Base-by-base conservation (phyloP, 2,888 invertebrate species). In the Empis stercorea region DNA sequence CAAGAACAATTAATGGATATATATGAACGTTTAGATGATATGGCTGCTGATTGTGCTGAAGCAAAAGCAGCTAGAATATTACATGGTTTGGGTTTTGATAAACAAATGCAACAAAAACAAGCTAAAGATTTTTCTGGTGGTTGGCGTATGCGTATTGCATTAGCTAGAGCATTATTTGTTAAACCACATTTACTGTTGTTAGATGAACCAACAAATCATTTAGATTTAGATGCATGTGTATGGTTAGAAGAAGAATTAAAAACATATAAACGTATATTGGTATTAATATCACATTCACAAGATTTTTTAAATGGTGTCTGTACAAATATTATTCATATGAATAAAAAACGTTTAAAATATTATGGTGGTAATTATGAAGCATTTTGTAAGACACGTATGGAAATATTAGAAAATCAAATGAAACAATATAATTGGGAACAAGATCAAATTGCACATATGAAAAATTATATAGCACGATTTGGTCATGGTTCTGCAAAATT, bases 371-470 rank as follows among this genome's bases (percentile, higher is more conserved):
- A 97, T 73, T 99, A 97, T 67, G 99, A 99, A 68, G 86, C 91
- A 2, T 99, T 97, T 64, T 80, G 92, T 10, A 84, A 88, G 56
- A 99, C 97, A 1, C 76, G 95, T 52, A 76, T 86, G 76, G 99
- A 99, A 65, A 73, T 96, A 58, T 73, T 95, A 52, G 99, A 99
- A 70, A 99, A 99, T 70, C 99, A 99, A 72, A 88, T 87, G 80
- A 99, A 99, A 68, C 92, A 93, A 63, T 99, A 96, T 71, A 93
- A 95, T 61, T 99, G 99, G 99, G 97, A 99, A 70, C 99, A 99
- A 68, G 94, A 95, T 71, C 97, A 99, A 72, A 97, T 99, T 53
- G 78, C 92, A 51, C 93, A 99, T 63, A 99, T 99, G 97, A 99
- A 99, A 81, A 95, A 97, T 68, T 99, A 99, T 68, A 96, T 99